Percentiles rank a stretch among this genome's conserved stretches.
These are phyloP conservation scores for Myotis myotis DNA, from an alignment of 2,797 vertebrate genomes.

Conservation along the genomic window DNA sequence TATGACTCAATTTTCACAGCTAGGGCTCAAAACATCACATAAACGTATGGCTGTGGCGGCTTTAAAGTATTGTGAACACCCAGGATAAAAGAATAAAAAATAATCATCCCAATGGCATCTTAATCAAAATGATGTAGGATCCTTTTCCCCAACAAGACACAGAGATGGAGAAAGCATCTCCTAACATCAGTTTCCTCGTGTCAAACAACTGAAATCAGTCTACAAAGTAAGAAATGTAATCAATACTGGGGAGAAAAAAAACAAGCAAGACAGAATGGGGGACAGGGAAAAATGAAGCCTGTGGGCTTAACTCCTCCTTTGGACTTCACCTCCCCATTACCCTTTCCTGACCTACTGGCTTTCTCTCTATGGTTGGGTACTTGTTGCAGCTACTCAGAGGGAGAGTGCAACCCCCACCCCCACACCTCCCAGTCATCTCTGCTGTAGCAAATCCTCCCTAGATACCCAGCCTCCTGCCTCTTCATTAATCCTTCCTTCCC, in stretches of 20 bases:
- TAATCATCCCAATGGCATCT: conserved; percentile 66
- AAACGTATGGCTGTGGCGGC: conserved; percentile 54
- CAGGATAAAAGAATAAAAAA: conserved; percentile 71
- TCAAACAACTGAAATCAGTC: conserved; percentile 44
- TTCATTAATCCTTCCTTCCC: conserved; percentile 24
- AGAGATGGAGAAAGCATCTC: conserved; percentile 59
- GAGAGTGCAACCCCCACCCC: background rate
- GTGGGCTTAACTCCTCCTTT: background rate
- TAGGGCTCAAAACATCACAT: conserved; percentile 68
- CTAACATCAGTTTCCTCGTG: conserved; percentile 51
- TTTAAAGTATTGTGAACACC: conserved; percentile 61
- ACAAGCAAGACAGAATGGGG: background rate
- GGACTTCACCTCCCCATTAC: background rate
- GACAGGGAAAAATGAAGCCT: background rate
- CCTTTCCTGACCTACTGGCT: background rate
- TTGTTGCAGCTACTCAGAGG: background rate
- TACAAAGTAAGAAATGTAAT: conserved; percentile 49
- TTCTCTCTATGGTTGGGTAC: background rate
- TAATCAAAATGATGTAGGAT: conserved; percentile 73
- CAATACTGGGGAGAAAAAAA: conserved; percentile 22
- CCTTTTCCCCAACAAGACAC: conserved; percentile 53
- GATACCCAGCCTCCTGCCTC: background rate
- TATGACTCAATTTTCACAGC: conserved; percentile 61
- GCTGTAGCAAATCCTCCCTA: background rate
- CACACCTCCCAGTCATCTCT: background rate